Evolutionary conservation across 2,797 vertebrate genomes (phyloP).

Genomic region (Karalla daura): DNA sequence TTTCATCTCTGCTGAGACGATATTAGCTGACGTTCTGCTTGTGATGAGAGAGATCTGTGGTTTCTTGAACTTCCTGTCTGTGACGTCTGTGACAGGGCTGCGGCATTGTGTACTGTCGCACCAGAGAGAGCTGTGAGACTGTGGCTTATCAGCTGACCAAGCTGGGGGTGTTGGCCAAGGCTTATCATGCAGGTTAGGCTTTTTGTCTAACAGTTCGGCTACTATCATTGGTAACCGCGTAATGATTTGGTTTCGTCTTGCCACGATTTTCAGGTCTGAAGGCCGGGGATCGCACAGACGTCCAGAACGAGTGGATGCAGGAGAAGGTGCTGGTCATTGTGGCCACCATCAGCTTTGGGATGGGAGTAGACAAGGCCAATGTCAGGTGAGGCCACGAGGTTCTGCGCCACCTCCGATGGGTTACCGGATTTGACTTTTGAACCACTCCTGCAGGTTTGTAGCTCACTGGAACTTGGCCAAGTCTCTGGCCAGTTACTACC

Average conservation of each 20-base stretch:
- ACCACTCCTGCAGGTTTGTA: slow-evolving; percentile 87
- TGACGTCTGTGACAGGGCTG: slow-evolving; percentile 83
- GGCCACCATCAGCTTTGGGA: slow-evolving; percentile 98
- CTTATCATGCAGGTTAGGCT: slow-evolving; percentile 94
- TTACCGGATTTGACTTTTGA: background rate
- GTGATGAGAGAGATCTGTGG: no score
- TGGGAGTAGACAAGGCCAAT: slow-evolving; percentile 97
- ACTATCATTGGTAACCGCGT: background rate
- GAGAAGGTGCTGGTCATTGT: slow-evolving; percentile 93
- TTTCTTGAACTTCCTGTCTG: background rate
- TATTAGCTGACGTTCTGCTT: background rate
- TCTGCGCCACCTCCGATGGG: background rate
- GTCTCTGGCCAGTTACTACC: slow-evolving; percentile 97
- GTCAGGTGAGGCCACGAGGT: slow-evolving; percentile 86
- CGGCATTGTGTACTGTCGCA: slow-evolving; percentile 97
- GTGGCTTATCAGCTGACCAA: slow-evolving; percentile 91
- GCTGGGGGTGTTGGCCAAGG: slow-evolving; percentile 89
- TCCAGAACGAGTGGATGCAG: slow-evolving; percentile 96
- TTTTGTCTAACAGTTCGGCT: background rate
- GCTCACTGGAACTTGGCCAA: slow-evolving; percentile 99
- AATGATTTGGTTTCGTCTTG: background rate
- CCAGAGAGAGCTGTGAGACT: slow-evolving; percentile 92
- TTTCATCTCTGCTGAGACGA: background rate
- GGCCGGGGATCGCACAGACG: slow-evolving; percentile 85
- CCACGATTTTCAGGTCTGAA: slow-evolving; percentile 96